Evolutionary conservation across 2,113 vertebrate species (phyloP).

Genomic region (Zosterops lateralis): DNA sequence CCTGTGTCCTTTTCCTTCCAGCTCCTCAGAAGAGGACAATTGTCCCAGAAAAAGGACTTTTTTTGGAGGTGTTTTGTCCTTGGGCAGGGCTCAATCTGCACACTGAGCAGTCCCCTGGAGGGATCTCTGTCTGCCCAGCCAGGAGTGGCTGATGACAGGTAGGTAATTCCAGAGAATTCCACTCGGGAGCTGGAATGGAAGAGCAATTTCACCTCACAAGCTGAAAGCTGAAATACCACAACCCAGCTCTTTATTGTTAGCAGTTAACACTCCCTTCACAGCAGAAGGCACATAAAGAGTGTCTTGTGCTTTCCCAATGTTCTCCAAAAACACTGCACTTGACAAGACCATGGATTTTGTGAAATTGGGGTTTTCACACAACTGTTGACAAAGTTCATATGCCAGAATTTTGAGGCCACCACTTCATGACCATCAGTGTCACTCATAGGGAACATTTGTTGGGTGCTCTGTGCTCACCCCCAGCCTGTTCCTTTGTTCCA

Average conservation of each 20-base stretch:
- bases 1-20: background rate
- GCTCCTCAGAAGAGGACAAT: background rate
- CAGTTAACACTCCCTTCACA: background rate
- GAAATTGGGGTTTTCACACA: background rate
- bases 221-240: background rate
- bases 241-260: background rate
- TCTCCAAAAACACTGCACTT: background rate
- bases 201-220: background rate
- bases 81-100: background rate
- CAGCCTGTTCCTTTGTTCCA: background rate
- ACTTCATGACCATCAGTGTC: background rate
- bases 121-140: background rate
- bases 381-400: background rate
- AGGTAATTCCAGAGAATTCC: background rate
- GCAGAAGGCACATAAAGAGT: background rate
- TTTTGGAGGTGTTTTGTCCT: background rate
- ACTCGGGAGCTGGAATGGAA: background rate
- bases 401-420: background rate
- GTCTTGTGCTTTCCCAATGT: background rate
- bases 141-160: background rate
- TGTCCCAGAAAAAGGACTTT: background rate
- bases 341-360: background rate
- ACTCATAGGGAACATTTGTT: background rate
- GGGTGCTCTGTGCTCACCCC: background rate
- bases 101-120: background rate